Conservation (phyloP, 2,888 invertebrate species). For the Parapristionchus giblindavisi region DNA sequence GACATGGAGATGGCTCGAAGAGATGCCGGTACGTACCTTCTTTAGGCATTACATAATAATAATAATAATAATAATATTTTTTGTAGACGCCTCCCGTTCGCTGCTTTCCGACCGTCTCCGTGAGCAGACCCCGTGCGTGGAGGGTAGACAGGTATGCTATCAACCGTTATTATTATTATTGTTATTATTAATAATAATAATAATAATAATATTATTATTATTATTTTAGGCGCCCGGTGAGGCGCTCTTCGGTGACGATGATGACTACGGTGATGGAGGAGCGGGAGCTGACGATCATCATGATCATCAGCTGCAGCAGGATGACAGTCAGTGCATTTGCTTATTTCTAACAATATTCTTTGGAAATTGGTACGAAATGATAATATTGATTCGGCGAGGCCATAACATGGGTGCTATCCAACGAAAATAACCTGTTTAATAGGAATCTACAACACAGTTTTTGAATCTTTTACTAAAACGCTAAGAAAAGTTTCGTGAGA, state of each 20-base stretch:
- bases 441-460: too few species aligned
- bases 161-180: too few species aligned
- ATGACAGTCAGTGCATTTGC: constrained; percentile 21
- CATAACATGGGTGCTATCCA: too few species aligned
- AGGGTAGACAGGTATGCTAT: constrained; percentile 39
- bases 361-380: too few species aligned
- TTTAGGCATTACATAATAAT: too few species aligned
- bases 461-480: too few species aligned
- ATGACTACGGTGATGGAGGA: not conserved
- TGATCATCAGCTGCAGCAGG: not conserved
- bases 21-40: not conserved
- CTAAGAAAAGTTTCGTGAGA: too few species aligned
- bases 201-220: not conserved
- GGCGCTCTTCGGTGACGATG: constrained; percentile 29
- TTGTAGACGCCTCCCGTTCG: not conserved
- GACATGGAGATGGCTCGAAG: constrained; percentile 2
- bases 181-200: not conserved
- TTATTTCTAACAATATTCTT: too few species aligned
- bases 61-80: constrained; percentile 5
- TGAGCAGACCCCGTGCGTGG: constrained; percentile 51
- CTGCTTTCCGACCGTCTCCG: constrained; percentile 31
- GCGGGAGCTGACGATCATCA: not conserved
- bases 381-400: too few species aligned
- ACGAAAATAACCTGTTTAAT: too few species aligned
- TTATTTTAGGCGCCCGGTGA: constrained; percentile 3